Evolutionary conservation across 2,888 invertebrate species (phyloP), one percentile per base, ranked within the genome.

Genomic region (Archips crataeganus): DNA sequence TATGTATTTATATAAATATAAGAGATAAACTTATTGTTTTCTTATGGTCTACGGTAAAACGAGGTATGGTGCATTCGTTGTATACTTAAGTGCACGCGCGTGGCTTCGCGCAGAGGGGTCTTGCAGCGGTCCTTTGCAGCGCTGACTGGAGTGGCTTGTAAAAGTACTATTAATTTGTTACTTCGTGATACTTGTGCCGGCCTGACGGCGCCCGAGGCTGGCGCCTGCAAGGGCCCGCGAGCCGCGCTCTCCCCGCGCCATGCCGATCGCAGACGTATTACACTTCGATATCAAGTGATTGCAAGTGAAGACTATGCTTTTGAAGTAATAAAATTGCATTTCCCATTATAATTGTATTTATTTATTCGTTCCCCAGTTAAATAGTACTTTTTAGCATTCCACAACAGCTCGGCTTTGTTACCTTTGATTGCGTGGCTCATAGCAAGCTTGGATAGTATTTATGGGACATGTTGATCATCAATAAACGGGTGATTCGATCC

Each of bases 321-420:
- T 86, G 82, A 90, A 89, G 87, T 90, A 92, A 92, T 92, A 91
- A 85, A 90, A 87, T 85, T 89, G 92, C 91, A 92, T 92, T 92
- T 91, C 88, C 80, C 82, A 89, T 79, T 83, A 51, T 15, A 75
- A 59, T 70, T 60, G 74, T 77, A 77, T 78, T 78, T 80, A 75
- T 75, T 76, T 70, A 66, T 34, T 60, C 42, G 57, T 23, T 45
- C 11, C 60, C 13, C 9, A 32, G 11, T 23, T 54, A 23, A 9
- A 54, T 23, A 45, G 11, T 11, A 11, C 11, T 11, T 45, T 45
- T 45, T 45, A 45, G 45, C 11, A 11, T 45, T 39, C 39, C 5
- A 6, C 39, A 39, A 23, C 23, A 23, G 23, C 23, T 23, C 23
- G 23, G 23, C 23, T 23, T 23, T 23, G 23, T 23, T 23, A 23